phyloP scores from a whole-genome alignment of 2,113 vertebrate species.

The Ammodytes marinus region DNA sequence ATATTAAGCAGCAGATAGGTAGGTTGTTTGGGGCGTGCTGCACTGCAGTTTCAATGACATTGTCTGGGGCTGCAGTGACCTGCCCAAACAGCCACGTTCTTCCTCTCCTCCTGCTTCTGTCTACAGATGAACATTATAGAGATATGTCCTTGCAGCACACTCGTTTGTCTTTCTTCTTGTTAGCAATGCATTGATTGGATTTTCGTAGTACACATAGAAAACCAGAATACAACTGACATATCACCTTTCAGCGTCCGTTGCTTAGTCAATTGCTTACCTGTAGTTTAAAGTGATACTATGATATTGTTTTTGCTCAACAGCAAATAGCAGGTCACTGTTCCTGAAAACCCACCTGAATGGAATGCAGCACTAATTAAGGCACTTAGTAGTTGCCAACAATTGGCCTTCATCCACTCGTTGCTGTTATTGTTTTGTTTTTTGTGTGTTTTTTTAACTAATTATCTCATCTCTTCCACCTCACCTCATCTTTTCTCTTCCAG shows the following conservation, averaged over 20 bases:
- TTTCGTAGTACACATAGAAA: neutral
- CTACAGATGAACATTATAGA: neutral
- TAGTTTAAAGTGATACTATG: too few species aligned
- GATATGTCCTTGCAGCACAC: neutral
- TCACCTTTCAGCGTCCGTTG: too few species aligned
- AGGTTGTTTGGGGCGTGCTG: neutral
- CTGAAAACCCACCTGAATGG: too few species aligned
- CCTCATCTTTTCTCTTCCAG: conserved; percentile 44
- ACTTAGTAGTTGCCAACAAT: too few species aligned
- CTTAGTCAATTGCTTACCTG: too few species aligned
- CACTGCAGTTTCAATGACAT: neutral
- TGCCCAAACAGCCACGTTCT: neutral
- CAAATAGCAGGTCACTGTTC: too few species aligned
- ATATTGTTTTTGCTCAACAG: too few species aligned
- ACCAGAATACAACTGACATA: too few species aligned
- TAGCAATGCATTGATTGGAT: neutral
- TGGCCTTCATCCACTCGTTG: too few species aligned
- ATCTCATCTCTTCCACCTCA: too few species aligned
- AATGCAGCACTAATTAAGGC: too few species aligned
- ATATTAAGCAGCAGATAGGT: neutral
- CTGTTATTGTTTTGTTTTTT: too few species aligned
- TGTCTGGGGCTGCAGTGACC: conserved; percentile 12
- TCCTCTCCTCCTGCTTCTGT: neutral
- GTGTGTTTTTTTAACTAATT: neutral
- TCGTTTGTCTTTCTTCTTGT: neutral